Evolutionary conservation across 2,888 invertebrate genomes (phyloP).

Genomic region (Phortica okadai): DNA sequence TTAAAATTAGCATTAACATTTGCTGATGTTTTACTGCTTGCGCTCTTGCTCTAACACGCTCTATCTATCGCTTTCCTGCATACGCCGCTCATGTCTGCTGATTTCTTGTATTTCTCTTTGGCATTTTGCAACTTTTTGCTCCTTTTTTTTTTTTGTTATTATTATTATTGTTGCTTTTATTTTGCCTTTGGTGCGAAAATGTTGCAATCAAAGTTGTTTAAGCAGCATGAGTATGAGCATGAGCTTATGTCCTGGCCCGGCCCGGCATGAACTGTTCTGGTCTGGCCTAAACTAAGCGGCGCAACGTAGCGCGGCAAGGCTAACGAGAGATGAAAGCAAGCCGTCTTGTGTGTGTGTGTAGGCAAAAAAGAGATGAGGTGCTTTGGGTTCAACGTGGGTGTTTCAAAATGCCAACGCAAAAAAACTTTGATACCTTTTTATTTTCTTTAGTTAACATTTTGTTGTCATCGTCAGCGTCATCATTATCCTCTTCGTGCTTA

Average conservation of each 20-base stretch:
- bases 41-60: neutral
- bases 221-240: neutral
- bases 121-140: constrained; percentile 44
- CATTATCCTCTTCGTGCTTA: neutral
- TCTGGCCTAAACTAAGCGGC: neutral
- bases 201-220: constrained; percentile 66
- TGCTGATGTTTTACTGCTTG: neutral
- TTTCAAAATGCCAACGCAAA: constrained; percentile 54
- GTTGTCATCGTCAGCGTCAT: constrained; percentile 31
- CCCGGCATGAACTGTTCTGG: neutral
- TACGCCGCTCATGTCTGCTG: neutral
- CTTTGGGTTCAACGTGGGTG: constrained; percentile 11
- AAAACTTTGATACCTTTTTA: constrained; percentile 54
- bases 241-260: neutral
- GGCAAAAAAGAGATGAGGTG: neutral
- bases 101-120: constrained; percentile 27
- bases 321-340: constrained; percentile 2
- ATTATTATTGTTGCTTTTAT: constrained; percentile 38
- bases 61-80: neutral
- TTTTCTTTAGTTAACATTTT: constrained; percentile 41
- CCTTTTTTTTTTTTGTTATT: constrained; percentile 26
- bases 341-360: neutral
- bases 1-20: constrained; percentile 73
- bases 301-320: too few relatives aligned
- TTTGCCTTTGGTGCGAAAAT: constrained; percentile 64